phyloP scores from a whole-genome alignment of 2,113 vertebrate species.

The Synchiropus splendidus region DNA sequence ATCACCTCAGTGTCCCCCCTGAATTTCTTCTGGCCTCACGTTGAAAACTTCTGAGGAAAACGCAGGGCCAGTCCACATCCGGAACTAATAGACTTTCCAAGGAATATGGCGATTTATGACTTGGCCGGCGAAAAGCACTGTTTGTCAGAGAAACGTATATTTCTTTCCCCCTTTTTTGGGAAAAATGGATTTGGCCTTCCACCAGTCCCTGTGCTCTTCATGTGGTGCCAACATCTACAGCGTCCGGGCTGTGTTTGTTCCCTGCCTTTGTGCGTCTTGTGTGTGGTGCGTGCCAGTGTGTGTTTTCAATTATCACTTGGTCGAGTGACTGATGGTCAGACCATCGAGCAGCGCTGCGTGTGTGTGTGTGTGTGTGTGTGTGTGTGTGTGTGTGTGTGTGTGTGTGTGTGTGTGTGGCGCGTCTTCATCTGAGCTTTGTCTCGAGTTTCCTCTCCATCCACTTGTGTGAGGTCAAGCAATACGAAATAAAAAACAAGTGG shows the following conservation, averaged over 20 bases:
- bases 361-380: conserved; percentile 9
- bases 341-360: conserved; percentile 48
- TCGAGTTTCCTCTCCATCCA: neutral
- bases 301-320: conserved; percentile 64
- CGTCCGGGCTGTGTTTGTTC: conserved; percentile 52
- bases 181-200: conserved; percentile 48
- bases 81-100: conserved; percentile 54
- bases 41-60: conserved; percentile 18
- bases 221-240: conserved; percentile 55
- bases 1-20: neutral
- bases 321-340: conserved; percentile 58
- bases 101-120: conserved; percentile 54
- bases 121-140: conserved; percentile 40
- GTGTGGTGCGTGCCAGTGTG: conserved; percentile 54
- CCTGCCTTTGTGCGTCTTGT: conserved; percentile 48
- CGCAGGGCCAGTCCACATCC: conserved; percentile 33
- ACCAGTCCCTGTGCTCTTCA: conserved; percentile 51
- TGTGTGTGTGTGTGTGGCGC: conserved; percentile 6
- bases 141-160: conserved; percentile 53
- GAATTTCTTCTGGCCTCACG: conserved; percentile 12
- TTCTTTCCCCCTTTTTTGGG: conserved; percentile 37
- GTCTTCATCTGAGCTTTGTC: conserved; percentile 10
- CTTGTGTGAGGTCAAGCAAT: conserved; percentile 9
- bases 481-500: neutral
- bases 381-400: conserved; percentile 11